A percentile compares a stretch with the other conserved stretches of the same genome.
Evolutionary conservation across 2,113 vertebrate genomes (phyloP).

Genomic region (Prolemur simus): DNA sequence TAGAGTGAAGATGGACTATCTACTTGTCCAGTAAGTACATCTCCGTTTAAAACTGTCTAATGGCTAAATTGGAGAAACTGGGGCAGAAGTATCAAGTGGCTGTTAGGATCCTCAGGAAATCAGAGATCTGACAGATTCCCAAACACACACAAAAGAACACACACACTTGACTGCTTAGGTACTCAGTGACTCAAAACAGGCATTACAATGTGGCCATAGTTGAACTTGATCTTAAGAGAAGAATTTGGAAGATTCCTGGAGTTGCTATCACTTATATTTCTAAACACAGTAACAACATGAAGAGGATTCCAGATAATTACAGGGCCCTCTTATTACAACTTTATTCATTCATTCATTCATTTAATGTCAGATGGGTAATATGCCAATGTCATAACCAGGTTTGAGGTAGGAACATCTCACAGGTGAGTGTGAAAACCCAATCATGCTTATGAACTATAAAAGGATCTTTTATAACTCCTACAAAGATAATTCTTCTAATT

Average conservation of each 20-base stretch:
- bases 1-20: constrained; percentile 94
- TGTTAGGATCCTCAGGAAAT: constrained; percentile 86
- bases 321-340: constrained; percentile 90
- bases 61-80: constrained; percentile 87
- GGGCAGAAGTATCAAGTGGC: not conserved
- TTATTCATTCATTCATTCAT: too few relatives aligned
- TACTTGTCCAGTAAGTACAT: constrained; percentile 94
- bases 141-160: constrained; percentile 85
- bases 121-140: constrained; percentile 83
- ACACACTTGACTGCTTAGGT: constrained; percentile 86
- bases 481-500: not conserved
- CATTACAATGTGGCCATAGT: constrained; percentile 87
- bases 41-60: constrained; percentile 91
- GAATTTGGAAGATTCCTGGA: constrained; percentile 86
- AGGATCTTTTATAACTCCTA: constrained; percentile 81
- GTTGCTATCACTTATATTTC: constrained; percentile 67
- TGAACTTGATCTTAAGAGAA: constrained; percentile 87
- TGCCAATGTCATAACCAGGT: too few relatives aligned
- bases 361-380: not conserved
- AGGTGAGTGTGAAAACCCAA: too few relatives aligned
- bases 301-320: constrained; percentile 94
- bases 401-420: too few relatives aligned
- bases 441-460: too few relatives aligned
- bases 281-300: constrained; percentile 89
- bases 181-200: constrained; percentile 88